A percentile compares a stretch with the other conserved stretches of the same genome.
phyloP scores from a whole-genome alignment of 2,113 vertebrate genomes.

The Colossoma macropomum region DNA sequence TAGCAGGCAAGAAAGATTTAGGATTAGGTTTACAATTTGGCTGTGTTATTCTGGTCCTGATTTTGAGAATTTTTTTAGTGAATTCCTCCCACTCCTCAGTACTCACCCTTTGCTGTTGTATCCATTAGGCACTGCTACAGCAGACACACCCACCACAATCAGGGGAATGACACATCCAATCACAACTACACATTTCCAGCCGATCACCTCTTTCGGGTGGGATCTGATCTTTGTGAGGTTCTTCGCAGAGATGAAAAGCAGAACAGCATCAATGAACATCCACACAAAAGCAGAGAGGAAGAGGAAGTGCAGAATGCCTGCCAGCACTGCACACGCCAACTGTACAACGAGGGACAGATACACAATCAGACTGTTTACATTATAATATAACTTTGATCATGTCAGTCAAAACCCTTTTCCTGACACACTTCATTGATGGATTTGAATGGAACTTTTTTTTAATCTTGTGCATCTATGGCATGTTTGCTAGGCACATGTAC shows the following conservation, averaged over 20 bases:
- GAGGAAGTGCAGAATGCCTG: conserved; percentile 75
- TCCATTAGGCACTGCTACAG: not conserved
- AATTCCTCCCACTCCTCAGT: not conserved
- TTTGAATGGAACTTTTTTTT: too few relatives aligned
- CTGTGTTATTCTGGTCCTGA: too few relatives aligned
- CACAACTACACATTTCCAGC: not conserved
- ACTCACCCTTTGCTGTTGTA: not conserved
- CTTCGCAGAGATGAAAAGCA: too few relatives aligned
- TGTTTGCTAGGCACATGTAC: too few relatives aligned
- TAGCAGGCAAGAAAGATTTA: too few relatives aligned
- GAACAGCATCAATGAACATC: too few relatives aligned
- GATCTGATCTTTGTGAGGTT: conserved; percentile 46
- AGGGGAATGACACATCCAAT: conserved; percentile 33
- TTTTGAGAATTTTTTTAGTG: not conserved
- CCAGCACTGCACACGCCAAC: conserved; percentile 70
- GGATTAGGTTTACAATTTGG: too few relatives aligned
- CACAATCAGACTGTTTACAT: not conserved
- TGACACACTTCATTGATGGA: too few relatives aligned
- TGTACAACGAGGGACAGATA: conserved; percentile 57
- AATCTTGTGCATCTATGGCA: too few relatives aligned
- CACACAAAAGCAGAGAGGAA: too few relatives aligned
- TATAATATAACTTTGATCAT: too few relatives aligned
- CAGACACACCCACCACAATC: conserved; percentile 1
- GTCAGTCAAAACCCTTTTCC: too few relatives aligned
- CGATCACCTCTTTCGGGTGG: not conserved